Percentiles rank a stretch among this genome's conserved stretches.
Conservation (phyloP, 1,140 invertebrate species). For the Pseudachorutes palmiensis region DNA sequence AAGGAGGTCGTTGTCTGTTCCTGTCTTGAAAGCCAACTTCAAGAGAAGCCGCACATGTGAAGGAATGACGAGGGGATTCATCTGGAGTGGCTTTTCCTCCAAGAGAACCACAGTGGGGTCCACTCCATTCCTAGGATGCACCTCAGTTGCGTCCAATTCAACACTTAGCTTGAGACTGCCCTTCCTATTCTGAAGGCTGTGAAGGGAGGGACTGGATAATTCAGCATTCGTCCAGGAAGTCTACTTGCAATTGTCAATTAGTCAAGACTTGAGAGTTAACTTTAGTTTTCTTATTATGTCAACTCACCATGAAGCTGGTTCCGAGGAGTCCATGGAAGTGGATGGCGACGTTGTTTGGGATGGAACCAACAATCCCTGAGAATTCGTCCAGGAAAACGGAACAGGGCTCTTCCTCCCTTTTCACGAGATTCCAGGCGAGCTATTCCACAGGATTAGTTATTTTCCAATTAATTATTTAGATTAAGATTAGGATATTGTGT, state of each 20-base stretch:
- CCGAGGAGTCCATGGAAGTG: background rate
- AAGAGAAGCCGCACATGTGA: slow-evolving; percentile 18
- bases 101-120: slow-evolving; percentile 12
- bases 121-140: background rate
- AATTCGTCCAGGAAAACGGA: slow-evolving; percentile 28
- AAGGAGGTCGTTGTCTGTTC: background rate
- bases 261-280: too few relatives aligned
- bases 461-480: too few relatives aligned
- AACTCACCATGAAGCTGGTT: too few relatives aligned
- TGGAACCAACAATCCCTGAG: background rate
- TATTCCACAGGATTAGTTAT: too few relatives aligned
- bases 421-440: slow-evolving; percentile 30
- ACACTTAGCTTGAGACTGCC: too few relatives aligned
- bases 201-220: too few relatives aligned
- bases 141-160: background rate
- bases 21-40: slow-evolving; percentile 9
- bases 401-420: slow-evolving; percentile 31
- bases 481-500: too few relatives aligned
- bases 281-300: too few relatives aligned
- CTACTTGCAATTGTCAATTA: too few relatives aligned
- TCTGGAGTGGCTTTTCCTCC: slow-evolving; percentile 18
- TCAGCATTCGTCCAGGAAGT: too few relatives aligned
- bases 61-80: slow-evolving; percentile 26
- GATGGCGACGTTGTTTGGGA: background rate
- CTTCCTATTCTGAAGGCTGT: too few relatives aligned